Percentiles rank a stretch among this genome's conserved stretches.
Conservation (phyloP, 2,113 vertebrate species). For the Elephas maximus region DNA sequence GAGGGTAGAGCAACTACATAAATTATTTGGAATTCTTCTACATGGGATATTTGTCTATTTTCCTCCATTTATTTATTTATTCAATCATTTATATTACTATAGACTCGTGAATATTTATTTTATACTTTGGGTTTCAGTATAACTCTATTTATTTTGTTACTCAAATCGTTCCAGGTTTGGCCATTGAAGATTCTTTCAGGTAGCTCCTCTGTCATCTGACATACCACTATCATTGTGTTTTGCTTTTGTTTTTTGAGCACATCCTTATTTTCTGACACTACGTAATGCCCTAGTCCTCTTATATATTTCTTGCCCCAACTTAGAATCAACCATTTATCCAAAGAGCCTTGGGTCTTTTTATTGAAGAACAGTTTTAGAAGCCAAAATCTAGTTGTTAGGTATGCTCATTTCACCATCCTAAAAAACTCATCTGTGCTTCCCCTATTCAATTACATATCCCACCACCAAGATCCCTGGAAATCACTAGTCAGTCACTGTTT, state of each 20-base stretch:
- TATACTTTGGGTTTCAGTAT: not conserved
- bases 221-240: not conserved
- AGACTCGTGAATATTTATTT: not conserved
- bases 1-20: not conserved
- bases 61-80: not conserved
- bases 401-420: not conserved
- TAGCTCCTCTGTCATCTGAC: not conserved
- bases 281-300: not conserved
- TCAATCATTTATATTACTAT: not conserved
- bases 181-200: not conserved
- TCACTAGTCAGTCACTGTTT: not conserved
- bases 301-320: not conserved
- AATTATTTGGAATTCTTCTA: not conserved
- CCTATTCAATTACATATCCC: not conserved
- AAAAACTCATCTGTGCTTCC: not conserved
- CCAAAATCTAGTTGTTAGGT: not conserved
- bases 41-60: not conserved
- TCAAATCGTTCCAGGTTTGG: not conserved
- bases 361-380: not conserved
- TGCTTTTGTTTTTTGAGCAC: not conserved
- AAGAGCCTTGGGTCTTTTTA: not conserved
- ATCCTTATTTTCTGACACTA: not conserved
- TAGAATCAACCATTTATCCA: not conserved
- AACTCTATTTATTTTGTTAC: not conserved
- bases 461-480: not conserved